Evolutionary conservation across 2,797 vertebrate genomes (phyloP).

Genomic region (Pangasius djambal): DNA sequence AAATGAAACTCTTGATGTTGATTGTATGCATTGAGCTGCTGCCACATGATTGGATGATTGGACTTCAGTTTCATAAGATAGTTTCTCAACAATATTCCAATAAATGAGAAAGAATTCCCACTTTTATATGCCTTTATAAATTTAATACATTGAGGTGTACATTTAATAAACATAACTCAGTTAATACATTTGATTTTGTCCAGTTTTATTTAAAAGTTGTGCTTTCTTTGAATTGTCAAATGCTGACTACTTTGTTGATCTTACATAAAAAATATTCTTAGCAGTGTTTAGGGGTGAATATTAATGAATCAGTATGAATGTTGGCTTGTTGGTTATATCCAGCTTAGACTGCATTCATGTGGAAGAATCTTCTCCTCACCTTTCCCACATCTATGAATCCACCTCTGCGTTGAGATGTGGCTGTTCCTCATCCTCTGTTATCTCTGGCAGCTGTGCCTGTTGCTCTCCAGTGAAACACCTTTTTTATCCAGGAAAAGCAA

Average conservation of each 20-base stretch:
- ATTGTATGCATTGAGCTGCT: neutral
- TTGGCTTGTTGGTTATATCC: conserved; percentile 1
- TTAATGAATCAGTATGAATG: neutral
- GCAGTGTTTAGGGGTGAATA: neutral
- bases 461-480: conserved; percentile 29
- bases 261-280: neutral
- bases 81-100: neutral
- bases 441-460: conserved; percentile 29
- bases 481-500: conserved; percentile 43
- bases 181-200: neutral
- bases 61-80: neutral
- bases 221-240: neutral
- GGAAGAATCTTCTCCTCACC: neutral
- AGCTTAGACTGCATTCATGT: conserved; percentile 19
- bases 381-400: conserved; percentile 9
- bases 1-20: neutral
- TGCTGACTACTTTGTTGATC: neutral
- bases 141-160: neutral
- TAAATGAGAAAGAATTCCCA: neutral
- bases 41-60: neutral
- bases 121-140: neutral
- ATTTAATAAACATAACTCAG: neutral
- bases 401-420: neutral
- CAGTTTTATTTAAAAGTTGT: neutral
- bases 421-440: conserved; percentile 11